Evolutionary conservation across 2,888 invertebrate species (phyloP).

Genomic region (Spilarctia lutea): DNA sequence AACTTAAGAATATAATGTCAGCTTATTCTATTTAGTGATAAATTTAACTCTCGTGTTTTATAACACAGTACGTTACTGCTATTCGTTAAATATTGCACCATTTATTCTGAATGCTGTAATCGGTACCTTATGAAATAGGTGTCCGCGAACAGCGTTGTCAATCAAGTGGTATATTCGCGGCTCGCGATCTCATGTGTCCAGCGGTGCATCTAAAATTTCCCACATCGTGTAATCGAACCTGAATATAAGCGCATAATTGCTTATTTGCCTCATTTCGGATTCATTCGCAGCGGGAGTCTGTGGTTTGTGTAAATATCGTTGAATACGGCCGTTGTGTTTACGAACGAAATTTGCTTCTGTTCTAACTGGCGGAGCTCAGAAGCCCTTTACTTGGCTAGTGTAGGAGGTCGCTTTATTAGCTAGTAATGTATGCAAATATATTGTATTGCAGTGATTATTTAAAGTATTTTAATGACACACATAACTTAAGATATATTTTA

Average conservation of each 20-base stretch:
- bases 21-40: not conserved
- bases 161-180: constrained; percentile 31
- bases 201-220: constrained; percentile 71
- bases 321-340: constrained; percentile 49
- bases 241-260: constrained; percentile 81
- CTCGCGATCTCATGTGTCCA: constrained; percentile 51
- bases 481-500: not conserved
- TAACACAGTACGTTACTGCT: not conserved
- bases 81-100: constrained; percentile 14
- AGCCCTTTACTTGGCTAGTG: not conserved
- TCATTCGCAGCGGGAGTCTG: constrained; percentile 68
- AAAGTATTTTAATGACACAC: not conserved
- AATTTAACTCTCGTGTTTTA: not conserved
- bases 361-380: constrained; percentile 29
- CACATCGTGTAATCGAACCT: constrained; percentile 76
- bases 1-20: not conserved
- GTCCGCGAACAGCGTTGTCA: constrained; percentile 37
- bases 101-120: constrained; percentile 33
- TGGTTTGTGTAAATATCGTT: constrained; percentile 52
- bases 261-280: constrained; percentile 84
- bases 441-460: not conserved
- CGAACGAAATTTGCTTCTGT: constrained; percentile 49
- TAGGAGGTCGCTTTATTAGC: not conserved
- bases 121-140: constrained; percentile 36
- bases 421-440: not conserved